Evolutionary conservation across 2,113 vertebrate species (phyloP).

Genomic region (Pseudonaja textilis): DNA sequence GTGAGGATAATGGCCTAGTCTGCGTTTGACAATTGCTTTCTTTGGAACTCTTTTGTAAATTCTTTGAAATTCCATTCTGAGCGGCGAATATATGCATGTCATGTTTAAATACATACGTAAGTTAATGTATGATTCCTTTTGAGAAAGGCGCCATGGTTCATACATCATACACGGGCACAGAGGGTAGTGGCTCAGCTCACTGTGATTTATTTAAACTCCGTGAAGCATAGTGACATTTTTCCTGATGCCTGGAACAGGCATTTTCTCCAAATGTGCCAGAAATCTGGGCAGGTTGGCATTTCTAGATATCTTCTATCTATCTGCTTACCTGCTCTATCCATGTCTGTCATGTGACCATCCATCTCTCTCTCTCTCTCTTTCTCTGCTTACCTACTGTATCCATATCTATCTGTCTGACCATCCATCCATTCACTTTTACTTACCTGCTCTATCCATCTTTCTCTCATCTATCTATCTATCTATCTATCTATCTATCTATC

Average conservation of each 20-base stretch:
- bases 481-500: too few relatives aligned
- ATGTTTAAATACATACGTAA: background rate
- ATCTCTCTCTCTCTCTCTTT: accelerated
- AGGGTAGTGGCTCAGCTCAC: background rate
- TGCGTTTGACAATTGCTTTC: background rate
- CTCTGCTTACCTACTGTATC: too few relatives aligned
- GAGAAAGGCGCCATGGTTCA: background rate
- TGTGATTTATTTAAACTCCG: background rate
- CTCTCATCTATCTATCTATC: too few relatives aligned
- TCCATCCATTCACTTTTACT: background rate
- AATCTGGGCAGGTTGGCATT: background rate
- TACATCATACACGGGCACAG: background rate
- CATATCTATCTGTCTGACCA: too few relatives aligned
- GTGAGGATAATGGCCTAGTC: background rate
- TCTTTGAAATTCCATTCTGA: background rate
- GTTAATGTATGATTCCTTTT: background rate
- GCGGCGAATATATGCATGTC: background rate
- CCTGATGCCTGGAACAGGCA: background rate
- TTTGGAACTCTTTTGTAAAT: background rate
- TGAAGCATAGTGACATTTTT: background rate
- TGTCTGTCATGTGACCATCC: background rate
- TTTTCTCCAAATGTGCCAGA: background rate
- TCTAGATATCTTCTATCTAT: background rate
- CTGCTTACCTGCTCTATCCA: background rate
- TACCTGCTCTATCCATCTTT: background rate